phyloP scores from a whole-genome alignment of 2,888 invertebrate species.

The Calameuta pallipes region DNA sequence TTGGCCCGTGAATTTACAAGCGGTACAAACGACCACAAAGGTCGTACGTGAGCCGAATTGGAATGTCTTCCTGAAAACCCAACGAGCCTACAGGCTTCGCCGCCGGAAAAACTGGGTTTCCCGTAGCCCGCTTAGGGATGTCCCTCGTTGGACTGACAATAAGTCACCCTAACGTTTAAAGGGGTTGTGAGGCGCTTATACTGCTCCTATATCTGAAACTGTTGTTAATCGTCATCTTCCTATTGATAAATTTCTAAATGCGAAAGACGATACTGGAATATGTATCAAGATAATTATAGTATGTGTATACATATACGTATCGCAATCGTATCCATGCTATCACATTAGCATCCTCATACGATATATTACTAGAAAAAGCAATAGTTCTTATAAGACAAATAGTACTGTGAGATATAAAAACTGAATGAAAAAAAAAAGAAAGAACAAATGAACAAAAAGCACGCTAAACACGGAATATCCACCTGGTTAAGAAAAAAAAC shows the following conservation, averaged over 20 bases:
- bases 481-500: background rate
- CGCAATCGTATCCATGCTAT: too few species aligned
- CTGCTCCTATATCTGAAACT: background rate
- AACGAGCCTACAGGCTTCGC: slow-evolving; percentile 5
- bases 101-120: background rate
- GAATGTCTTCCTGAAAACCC: slow-evolving; percentile 26
- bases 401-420: background rate
- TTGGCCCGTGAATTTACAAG: slow-evolving; percentile 31
- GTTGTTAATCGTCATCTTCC: background rate
- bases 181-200: background rate
- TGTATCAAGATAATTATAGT: too few species aligned
- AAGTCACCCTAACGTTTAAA: background rate
- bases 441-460: background rate
- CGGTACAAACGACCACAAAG: slow-evolving; percentile 16
- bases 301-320: too few species aligned
- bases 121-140: background rate
- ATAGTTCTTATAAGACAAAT: background rate
- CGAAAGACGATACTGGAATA: too few species aligned
- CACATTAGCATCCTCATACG: background rate
- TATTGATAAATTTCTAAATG: background rate
- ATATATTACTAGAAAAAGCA: background rate
- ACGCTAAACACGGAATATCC: background rate
- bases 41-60: slow-evolving; percentile 12
- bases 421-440: background rate
- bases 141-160: background rate